phyloP scores from a whole-genome alignment of 2,113 vertebrate species.

The Microtus pennsylvanicus region DNA sequence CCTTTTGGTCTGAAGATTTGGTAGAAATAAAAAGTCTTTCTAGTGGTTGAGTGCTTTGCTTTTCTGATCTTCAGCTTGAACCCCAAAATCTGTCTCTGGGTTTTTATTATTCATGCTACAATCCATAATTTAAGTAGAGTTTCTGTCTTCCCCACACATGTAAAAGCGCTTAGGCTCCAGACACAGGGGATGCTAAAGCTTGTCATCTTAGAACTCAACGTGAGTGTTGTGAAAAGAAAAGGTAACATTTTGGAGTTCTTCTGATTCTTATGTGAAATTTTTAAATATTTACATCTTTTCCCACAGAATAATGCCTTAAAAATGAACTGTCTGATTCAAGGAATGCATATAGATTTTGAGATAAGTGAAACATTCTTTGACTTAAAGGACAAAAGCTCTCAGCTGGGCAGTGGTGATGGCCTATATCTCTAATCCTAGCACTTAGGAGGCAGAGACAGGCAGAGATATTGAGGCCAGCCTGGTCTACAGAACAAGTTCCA shows the following conservation, averaged over 20 bases:
- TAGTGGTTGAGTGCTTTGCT: too few relatives aligned
- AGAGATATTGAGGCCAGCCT: not conserved
- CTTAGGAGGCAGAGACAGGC: not conserved
- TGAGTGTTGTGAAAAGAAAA: slow-evolving; percentile 33
- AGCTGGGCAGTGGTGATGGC: not conserved
- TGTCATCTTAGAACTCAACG: not conserved
- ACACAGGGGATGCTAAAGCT: not conserved
- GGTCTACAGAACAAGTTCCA: not conserved
- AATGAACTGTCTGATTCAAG: slow-evolving; percentile 22
- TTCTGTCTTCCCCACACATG: not conserved
- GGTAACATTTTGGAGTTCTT: not conserved
- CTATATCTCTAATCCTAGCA: not conserved
- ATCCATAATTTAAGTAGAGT: not conserved
- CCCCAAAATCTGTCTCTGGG: too few relatives aligned
- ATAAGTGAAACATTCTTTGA: not conserved
- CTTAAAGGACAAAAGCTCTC: not conserved
- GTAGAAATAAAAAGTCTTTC: too few relatives aligned
- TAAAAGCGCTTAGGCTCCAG: not conserved
- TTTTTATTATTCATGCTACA: too few relatives aligned
- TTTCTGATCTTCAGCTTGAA: too few relatives aligned
- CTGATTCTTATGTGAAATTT: not conserved
- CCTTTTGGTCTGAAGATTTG: too few relatives aligned
- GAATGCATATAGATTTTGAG: not conserved
- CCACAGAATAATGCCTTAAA: slow-evolving; percentile 1
- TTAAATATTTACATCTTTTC: slow-evolving; percentile 17